Evolutionary conservation across 2,113 vertebrate genomes (phyloP).

Genomic region (Thamnophis sirtalis): DNA sequence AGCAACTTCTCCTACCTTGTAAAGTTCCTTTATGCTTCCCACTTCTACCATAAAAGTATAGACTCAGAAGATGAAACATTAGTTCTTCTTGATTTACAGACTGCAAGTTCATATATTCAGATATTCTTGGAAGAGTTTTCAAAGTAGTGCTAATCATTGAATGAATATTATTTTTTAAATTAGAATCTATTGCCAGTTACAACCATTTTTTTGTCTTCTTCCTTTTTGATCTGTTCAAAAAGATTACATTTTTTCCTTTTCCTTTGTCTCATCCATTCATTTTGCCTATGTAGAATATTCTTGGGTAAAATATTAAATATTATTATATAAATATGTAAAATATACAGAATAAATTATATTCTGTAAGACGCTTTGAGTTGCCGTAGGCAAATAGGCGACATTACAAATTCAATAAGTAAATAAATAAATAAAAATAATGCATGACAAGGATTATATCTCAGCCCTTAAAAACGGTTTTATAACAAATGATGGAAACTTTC

Average conservation of each 20-base stretch:
- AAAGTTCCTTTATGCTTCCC: neutral
- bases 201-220: neutral
- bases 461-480: neutral
- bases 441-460: neutral
- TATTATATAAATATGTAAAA: too few relatives aligned
- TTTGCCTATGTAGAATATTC: neutral
- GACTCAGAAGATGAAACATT: neutral
- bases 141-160: neutral
- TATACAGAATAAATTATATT: too few relatives aligned
- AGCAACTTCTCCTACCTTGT: neutral
- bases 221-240: neutral
- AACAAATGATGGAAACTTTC: neutral
- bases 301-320: too few relatives aligned
- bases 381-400: too few relatives aligned
- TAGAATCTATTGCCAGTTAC: neutral
- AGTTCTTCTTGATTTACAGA: neutral
- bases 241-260: neutral
- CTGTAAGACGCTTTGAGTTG: too few relatives aligned
- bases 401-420: too few relatives aligned
- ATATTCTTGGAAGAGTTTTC: neutral
- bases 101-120: neutral
- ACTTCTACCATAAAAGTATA: neutral
- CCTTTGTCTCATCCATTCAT: neutral
- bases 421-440: too few relatives aligned
- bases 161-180: neutral